Evolutionary conservation across 2,797 vertebrate genomes (phyloP).

Genomic region (Prunella strophiata): DNA sequence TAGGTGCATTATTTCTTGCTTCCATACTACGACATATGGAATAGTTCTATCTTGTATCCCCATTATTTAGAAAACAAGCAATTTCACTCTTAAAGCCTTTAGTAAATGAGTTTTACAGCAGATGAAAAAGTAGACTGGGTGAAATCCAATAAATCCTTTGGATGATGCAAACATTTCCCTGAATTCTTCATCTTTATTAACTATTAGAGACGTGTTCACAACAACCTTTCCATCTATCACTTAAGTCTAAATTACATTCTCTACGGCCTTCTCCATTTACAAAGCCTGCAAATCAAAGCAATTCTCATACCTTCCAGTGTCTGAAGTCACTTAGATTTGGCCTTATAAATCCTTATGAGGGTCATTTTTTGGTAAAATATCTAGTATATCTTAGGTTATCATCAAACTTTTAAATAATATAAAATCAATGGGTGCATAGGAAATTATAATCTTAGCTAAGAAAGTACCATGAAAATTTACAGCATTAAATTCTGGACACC

Average conservation of each 20-base stretch:
- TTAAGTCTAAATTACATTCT: slow-evolving; percentile 16
- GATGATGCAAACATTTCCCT: neutral
- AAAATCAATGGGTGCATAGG: neutral
- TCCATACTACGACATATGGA: neutral
- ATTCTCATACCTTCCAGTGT: neutral
- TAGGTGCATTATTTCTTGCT: neutral
- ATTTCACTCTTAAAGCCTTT: slow-evolving; percentile 48
- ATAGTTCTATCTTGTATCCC: neutral
- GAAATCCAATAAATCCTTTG: slow-evolving; percentile 12
- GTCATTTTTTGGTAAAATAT: neutral
- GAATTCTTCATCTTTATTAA: slow-evolving; percentile 43
- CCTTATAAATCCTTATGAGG: neutral
- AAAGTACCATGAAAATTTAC: neutral
- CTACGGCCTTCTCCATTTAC: slow-evolving; percentile 5
- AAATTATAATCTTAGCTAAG: neutral
- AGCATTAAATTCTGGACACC: neutral
- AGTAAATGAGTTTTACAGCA: slow-evolving; percentile 32
- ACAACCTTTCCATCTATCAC: slow-evolving; percentile 3
- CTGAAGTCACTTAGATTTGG: neutral
- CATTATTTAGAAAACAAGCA: slow-evolving; percentile 36
- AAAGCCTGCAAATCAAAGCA: slow-evolving; percentile 6
- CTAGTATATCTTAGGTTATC: neutral
- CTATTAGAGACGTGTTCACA: neutral
- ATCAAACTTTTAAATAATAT: neutral
- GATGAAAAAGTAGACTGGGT: neutral